Evolutionary conservation across 2,113 vertebrate genomes (phyloP).

Genomic region (Salvelinus namaycush): DNA sequence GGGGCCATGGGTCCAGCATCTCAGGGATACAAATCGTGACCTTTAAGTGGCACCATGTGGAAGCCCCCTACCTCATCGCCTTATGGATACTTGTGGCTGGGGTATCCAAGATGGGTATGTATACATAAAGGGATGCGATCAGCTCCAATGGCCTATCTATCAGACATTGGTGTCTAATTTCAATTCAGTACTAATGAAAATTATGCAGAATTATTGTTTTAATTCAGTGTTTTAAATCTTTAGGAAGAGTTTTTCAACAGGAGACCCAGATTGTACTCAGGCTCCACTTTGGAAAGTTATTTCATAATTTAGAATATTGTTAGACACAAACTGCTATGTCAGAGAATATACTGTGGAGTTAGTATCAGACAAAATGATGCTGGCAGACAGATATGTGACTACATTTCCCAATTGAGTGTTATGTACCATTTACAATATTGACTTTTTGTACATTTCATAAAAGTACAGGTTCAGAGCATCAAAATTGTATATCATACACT

Average conservation of each 20-base stretch:
- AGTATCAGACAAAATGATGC: not conserved
- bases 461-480: too few species aligned
- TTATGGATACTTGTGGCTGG: conserved; percentile 88
- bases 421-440: too few species aligned
- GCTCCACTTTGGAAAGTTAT: not conserved
- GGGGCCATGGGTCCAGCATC: conserved; percentile 1
- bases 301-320: not conserved
- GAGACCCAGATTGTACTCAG: not conserved
- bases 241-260: not conserved
- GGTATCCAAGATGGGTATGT: conserved; percentile 88
- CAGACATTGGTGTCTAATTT: too few species aligned
- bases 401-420: too few species aligned
- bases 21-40: conserved; percentile 76
- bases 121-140: not conserved
- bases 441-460: too few species aligned
- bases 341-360: not conserved
- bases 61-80: conserved; percentile 78
- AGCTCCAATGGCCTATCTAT: not conserved
- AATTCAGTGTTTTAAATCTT: not conserved
- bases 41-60: conserved; percentile 86
- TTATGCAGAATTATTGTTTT: not conserved
- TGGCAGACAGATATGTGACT: not conserved
- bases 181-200: not conserved
- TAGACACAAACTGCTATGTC: not conserved
- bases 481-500: too few species aligned